Conservation (phyloP, 53 echinoderm and acorn worm genomes). For the Temnopleurus reevesii region DNA sequence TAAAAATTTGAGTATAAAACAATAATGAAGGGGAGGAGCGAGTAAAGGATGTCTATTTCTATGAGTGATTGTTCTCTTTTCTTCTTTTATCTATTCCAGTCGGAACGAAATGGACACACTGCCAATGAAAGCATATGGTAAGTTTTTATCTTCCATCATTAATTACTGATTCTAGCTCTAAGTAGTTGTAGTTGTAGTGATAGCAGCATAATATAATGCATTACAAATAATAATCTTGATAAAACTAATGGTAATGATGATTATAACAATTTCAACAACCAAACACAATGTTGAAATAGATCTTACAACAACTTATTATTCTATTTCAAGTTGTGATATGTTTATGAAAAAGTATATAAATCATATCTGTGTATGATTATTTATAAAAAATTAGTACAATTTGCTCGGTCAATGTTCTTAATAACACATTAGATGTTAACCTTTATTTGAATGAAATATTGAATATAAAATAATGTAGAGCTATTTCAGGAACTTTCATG, state of each 20-base stretch:
- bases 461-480: too few relatives aligned
- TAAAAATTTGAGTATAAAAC: too few relatives aligned
- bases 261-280: too few relatives aligned
- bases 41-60: not conserved
- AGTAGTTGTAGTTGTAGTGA: too few relatives aligned
- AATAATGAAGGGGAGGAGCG: not conserved
- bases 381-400: not conserved
- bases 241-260: not conserved
- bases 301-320: not conserved
- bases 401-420: too few relatives aligned
- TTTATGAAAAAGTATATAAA: not conserved
- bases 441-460: too few relatives aligned
- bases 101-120: conserved; percentile 47
- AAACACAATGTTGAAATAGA: too few relatives aligned
- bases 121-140: conserved; percentile 56
- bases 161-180: too few relatives aligned
- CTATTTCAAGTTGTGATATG: not conserved
- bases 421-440: too few relatives aligned
- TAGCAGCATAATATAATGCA: not conserved
- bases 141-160: not conserved
- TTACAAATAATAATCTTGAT: too few relatives aligned
- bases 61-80: not conserved
- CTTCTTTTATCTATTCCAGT: not conserved
- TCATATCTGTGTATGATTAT: too few relatives aligned
- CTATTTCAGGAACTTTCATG: too few relatives aligned